Evolutionary conservation across 2,797 vertebrate genomes (phyloP).

Genomic region (Moxostoma hubbsi): DNA sequence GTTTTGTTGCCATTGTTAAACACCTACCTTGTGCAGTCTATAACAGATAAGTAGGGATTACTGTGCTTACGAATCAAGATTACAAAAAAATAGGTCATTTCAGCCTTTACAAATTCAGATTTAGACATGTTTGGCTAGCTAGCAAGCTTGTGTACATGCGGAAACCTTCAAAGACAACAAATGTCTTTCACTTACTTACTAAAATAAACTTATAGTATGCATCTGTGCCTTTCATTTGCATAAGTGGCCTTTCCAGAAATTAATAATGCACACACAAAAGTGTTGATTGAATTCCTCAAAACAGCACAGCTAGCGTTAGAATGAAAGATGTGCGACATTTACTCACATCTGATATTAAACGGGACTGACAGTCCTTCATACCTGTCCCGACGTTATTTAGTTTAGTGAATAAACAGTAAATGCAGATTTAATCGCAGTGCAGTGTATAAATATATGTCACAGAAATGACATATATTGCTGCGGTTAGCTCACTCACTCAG

Average conservation of each 20-base stretch:
- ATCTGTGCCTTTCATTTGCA: not conserved
- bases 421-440: not conserved
- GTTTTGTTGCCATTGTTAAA: not conserved
- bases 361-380: not conserved
- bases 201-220: not conserved
- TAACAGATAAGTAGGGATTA: not conserved
- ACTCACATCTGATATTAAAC: not conserved
- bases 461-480: too few relatives aligned
- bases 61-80: not conserved
- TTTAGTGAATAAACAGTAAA: not conserved
- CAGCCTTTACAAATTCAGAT: not conserved
- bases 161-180: constrained; percentile 17
- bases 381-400: not conserved
- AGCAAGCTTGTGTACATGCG: constrained; percentile 17
- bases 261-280: not conserved
- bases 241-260: not conserved
- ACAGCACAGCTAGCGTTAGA: too few relatives aligned
- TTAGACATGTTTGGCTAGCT: not conserved
- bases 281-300: too few relatives aligned
- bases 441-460: not conserved
- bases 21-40: not conserved
- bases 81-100: not conserved
- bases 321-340: too few relatives aligned
- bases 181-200: not conserved
- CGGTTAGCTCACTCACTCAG: constrained; percentile 73